phyloP scores from a whole-genome alignment of 2,113 vertebrate genomes.

The Accipiter virgatus region DNA sequence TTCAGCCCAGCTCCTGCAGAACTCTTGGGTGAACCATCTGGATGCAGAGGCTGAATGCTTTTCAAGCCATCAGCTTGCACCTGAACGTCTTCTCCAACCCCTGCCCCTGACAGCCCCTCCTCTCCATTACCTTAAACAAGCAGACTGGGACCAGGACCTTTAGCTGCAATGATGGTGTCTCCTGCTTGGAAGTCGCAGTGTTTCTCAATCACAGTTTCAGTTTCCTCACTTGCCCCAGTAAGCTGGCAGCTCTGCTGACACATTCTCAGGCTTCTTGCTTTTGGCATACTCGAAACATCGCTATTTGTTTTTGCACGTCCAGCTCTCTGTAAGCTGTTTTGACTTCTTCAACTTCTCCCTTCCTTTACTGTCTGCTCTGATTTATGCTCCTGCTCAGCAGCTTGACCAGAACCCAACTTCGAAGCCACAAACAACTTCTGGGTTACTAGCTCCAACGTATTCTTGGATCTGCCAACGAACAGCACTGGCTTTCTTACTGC shows the following conservation, averaged over 20 bases:
- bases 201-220: background rate
- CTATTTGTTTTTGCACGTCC: background rate
- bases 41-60: background rate
- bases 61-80: background rate
- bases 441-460: background rate
- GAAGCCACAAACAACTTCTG: background rate
- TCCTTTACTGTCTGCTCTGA: background rate
- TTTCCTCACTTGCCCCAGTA: background rate
- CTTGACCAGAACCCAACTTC: background rate
- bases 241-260: constrained; percentile 6
- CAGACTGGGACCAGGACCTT: background rate
- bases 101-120: background rate
- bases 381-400: background rate
- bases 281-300: background rate
- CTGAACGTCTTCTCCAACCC: background rate
- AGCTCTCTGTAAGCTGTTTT: background rate
- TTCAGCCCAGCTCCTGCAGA: constrained; percentile 4
- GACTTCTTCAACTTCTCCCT: background rate
- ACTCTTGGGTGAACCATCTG: background rate
- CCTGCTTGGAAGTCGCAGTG: background rate
- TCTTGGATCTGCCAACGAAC: background rate
- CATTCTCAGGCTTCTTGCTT: constrained; percentile 4
- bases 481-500: background rate
- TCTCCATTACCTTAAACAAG: background rate
- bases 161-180: background rate